A percentile compares a stretch with the other conserved stretches of the same genome.
Conservation (phyloP, 2,797 vertebrate genomes). For the Gastrophryne carolinensis region DNA sequence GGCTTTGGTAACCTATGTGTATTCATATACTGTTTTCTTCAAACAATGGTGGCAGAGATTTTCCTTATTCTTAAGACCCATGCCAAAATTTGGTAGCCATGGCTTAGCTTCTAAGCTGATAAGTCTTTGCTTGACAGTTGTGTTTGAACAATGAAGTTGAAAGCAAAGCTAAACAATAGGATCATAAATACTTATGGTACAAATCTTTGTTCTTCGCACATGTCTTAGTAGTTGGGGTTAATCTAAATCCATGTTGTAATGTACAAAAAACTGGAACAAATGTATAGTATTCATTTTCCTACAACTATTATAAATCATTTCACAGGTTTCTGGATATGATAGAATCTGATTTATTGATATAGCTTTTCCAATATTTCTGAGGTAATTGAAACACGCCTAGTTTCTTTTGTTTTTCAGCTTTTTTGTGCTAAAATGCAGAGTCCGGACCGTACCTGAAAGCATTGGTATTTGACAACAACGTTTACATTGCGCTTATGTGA, state of each 20-base stretch:
- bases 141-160: conserved; percentile 9
- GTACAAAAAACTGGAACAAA: too few relatives aligned
- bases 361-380: too few relatives aligned
- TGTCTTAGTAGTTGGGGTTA: not conserved
- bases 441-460: too few relatives aligned
- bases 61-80: not conserved
- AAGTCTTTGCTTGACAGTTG: not conserved
- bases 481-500: too few relatives aligned
- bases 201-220: conserved; percentile 7
- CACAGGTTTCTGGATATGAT: too few relatives aligned
- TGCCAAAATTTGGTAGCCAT: conserved; percentile 11
- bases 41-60: not conserved
- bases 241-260: not conserved
- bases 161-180: conserved; percentile 38
- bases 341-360: too few relatives aligned
- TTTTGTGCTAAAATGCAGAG: too few relatives aligned
- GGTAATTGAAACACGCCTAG: too few relatives aligned
- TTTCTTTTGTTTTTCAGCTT: too few relatives aligned
- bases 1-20: not conserved
- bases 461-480: too few relatives aligned
- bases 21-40: not conserved
- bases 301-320: too few relatives aligned
- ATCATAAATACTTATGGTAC: conserved; percentile 37
- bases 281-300: too few relatives aligned
- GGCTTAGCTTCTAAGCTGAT: conserved; percentile 10